Base-by-base conservation (phyloP, 2,888 invertebrate genomes). In the Trimorus sp. region DNA sequence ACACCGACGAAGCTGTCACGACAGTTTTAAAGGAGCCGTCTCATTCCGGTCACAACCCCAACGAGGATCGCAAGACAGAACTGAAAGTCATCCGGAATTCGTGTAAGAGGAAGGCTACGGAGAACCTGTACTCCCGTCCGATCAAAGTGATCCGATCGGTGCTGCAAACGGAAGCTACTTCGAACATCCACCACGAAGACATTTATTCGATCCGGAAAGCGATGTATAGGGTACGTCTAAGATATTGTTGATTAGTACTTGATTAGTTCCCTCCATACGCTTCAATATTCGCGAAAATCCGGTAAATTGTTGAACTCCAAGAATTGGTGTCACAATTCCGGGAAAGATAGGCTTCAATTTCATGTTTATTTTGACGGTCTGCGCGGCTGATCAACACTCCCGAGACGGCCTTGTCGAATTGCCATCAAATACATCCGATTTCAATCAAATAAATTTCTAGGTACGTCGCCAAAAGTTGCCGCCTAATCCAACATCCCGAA, bases 221-320 rank as follows among this genome's bases (percentile, higher is more conserved):
- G 11, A 65, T 65, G 38, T 65, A 65, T 38, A 51, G 63, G 7
- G 38, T 51, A 51, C n/a, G n/a, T n/a, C n/a, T n/a, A n/a, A n/a
- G n/a, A n/a, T n/a, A n/a, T n/a, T n/a, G n/a, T n/a, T n/a, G n/a
- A n/a, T n/a, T n/a, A n/a, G n/a, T n/a, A n/a, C n/a, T n/a, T n/a
- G n/a, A n/a, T n/a, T n/a, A n/a, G n/a, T n/a, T n/a, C n/a, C n/a
- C n/a, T n/a, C n/a, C n/a, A n/a, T n/a, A n/a, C n/a, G n/a, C n/a
- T n/a, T n/a, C n/a, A n/a, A n/a, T n/a, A n/a, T n/a, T n/a, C n/a
- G n/a, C n/a, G n/a, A n/a, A n/a, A n/a, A n/a, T n/a, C n/a, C n/a
- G n/a, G n/a, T n/a, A n/a, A n/a, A n/a, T n/a, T n/a, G n/a, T n/a
- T n/a, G n/a, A n/a, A n/a, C n/a, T n/a, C n/a, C n/a, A n/a, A n/a